phyloP scores from a whole-genome alignment of 2,113 vertebrate species.

The Ailurus styani region DNA sequence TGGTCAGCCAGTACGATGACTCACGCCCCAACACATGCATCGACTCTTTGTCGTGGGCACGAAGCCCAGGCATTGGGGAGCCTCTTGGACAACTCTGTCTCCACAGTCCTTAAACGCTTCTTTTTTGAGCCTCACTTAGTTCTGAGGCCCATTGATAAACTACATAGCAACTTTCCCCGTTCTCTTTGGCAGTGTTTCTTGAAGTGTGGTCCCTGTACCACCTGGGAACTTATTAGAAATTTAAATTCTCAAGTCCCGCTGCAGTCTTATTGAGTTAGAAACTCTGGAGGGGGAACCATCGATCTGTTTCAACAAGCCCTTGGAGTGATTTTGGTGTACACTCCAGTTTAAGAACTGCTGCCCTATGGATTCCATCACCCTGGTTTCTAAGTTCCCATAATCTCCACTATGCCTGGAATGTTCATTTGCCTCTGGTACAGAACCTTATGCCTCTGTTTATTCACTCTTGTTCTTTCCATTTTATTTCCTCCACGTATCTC shows the following conservation, averaged over 20 bases:
- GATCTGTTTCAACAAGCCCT: neutral
- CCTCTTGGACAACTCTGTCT: neutral
- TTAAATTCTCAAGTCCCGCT: neutral
- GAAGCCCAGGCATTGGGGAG: neutral
- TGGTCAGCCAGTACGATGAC: neutral
- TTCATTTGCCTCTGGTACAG: neutral
- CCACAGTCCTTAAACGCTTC: neutral
- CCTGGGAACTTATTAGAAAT: neutral
- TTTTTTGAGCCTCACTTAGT: neutral
- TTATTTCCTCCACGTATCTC: neutral
- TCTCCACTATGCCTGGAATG: neutral
- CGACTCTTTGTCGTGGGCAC: neutral
- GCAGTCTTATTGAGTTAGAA: neutral
- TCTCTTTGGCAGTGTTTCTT: neutral
- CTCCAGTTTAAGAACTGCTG: neutral
- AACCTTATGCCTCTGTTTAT: neutral
- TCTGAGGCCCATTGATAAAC: neutral
- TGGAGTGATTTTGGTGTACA: neutral
- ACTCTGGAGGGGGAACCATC: neutral
- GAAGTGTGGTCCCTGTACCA: neutral
- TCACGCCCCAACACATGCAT: neutral
- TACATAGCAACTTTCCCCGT: neutral
- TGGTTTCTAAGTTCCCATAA: neutral
- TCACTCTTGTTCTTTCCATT: neutral
- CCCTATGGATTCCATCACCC: neutral